Base-by-base conservation (phyloP, 2,888 invertebrate genomes). In the Hypomecis punctinalis region DNA sequence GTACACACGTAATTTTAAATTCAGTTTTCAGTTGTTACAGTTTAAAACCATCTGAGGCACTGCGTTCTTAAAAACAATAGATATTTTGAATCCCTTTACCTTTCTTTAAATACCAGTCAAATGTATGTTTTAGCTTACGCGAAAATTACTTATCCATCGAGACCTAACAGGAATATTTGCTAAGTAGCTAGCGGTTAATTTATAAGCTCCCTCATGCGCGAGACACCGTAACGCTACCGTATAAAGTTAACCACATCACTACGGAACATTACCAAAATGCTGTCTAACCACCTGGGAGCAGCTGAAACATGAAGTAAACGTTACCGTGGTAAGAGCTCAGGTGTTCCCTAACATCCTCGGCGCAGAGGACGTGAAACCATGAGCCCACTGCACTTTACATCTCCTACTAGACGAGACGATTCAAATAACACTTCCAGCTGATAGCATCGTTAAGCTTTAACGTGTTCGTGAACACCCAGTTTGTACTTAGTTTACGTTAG, bases 351-450 rank as follows among this genome's bases (percentile, higher is more conserved):
- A 56, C 61, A 56, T 53, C 61, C 45, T 54, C 35, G 61, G 33
- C 10, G 52, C 52, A 47, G 42, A 71, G 63, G 68, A 70, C 70
- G 69, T 67, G 66, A 61, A 73, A 71, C 66, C 69, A 70, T 66
- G 62, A 61, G 63, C 73, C 64, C 72, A 62, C 63, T 79, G 78
- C 81, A 81, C 76, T 79, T 74, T 77, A 76, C 76, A 75, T 78
- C 75, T 76, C 73, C 61, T 64, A 68, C 73, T 66, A 76, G 76
- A 74, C 75, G 75, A 76, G 77, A 74, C 74, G 76, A 77, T 77
- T 82, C 78, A 78, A 82, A 84, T 84, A 86, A 82, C 83, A 84
- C 76, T 84, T 79, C 72, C 75, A 78, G 75, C 76, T 78, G 79
- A 85, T 83, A 77, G 81, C 80, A 73, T 80, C 83, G 79, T 85